Conservation (phyloP, 2,797 vertebrate species). For the Propithecus deckenii region DNA sequence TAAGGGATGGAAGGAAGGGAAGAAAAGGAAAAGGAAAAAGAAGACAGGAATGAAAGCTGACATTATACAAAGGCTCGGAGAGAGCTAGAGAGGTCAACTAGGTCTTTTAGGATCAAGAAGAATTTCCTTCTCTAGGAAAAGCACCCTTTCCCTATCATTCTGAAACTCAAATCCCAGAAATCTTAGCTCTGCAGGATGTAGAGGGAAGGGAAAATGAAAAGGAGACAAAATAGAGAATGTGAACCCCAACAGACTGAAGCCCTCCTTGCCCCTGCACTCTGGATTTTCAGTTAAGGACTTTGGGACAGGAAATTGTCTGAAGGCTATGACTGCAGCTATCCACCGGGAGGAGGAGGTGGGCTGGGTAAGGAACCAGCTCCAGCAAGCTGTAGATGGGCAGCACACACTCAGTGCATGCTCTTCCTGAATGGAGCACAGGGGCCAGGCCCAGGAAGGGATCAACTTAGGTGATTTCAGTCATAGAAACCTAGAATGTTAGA, state of each 20-base stretch:
- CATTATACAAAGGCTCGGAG: background rate
- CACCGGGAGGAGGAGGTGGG: background rate
- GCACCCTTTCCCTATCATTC: background rate
- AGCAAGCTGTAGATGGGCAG: background rate
- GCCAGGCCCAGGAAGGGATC: background rate
- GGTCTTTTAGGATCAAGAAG: background rate
- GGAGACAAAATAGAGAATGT: background rate
- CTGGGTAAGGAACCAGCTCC: no score
- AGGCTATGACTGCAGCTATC: background rate
- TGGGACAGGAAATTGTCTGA: background rate
- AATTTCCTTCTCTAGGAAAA: background rate
- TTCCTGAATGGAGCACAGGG: background rate
- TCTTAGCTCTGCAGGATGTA: background rate
- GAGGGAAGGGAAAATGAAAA: background rate
- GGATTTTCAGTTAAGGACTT: background rate
- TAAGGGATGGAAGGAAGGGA: background rate
- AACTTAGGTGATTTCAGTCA: background rate
- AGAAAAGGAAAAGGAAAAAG: background rate
- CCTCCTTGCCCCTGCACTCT: background rate
- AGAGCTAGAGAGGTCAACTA: background rate
- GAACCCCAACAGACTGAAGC: background rate
- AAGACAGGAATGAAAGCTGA: background rate
- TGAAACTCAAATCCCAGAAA: background rate
- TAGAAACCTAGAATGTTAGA: background rate
- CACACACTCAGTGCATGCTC: background rate